Conservation (phyloP, 2,888 invertebrate species). For the Podotricha telesiphe region DNA sequence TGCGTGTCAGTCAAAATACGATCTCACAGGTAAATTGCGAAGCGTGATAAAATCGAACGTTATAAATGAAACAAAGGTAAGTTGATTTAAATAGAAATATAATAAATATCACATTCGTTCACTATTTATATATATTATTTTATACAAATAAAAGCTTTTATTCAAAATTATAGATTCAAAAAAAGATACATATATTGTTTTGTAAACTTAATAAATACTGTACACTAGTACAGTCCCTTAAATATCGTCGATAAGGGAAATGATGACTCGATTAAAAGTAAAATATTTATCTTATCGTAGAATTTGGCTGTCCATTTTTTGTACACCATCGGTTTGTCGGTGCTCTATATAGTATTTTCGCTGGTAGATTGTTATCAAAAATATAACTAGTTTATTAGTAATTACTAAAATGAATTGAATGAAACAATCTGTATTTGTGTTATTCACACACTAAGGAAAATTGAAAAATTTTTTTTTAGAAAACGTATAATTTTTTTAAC, state of each 20-base stretch:
- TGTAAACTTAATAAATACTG: neutral
- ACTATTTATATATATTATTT: too few species aligned
- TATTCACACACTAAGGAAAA: too few species aligned
- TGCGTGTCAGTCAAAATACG: constrained; percentile 10
- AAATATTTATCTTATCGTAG: neutral
- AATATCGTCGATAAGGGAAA: neutral
- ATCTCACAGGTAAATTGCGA: neutral
- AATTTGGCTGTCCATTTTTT: neutral
- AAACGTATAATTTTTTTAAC: too few species aligned
- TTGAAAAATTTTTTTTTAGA: too few species aligned
- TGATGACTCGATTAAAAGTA: constrained; percentile 5
- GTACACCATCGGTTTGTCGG: neutral
- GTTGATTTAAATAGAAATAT: constrained; percentile 9
- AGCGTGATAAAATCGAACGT: neutral
- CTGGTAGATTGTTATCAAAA: too few species aligned
- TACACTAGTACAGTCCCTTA: neutral
- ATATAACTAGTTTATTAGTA: too few species aligned
- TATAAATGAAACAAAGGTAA: constrained; percentile 11
- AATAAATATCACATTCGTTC: neutral
- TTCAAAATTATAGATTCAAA: neutral
- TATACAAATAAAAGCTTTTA: neutral
- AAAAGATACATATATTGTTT: neutral
- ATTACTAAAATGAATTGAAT: too few species aligned
- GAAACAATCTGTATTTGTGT: too few species aligned
- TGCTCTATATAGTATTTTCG: neutral